Base-by-base conservation (phyloP, 2,113 vertebrate genomes). In the Catharus bicknelli region DNA sequence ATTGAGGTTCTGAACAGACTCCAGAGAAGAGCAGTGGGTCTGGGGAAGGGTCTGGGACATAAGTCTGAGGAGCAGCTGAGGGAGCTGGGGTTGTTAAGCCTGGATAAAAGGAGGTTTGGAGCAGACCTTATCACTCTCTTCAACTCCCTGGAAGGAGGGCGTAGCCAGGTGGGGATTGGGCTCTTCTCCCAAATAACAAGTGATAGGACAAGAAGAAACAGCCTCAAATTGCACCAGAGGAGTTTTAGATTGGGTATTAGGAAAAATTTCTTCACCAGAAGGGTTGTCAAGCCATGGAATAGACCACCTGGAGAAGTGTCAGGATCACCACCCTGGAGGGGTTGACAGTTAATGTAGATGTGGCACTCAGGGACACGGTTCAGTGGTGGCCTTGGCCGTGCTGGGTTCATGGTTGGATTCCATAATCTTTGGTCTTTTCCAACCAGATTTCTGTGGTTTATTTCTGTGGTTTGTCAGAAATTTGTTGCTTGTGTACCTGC, bases 301-400 rank as follows among this genome's bases (percentile, higher is more conserved):
- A 27, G 30, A 42, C 17, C 58, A 14, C 58, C 17, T 2, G 0
- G 42, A 34, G 34, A 18, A 34, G 75, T 48, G 34, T 26, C 26
- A 20, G 55, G n/a, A 20, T 87, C 30, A 18, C 30, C 30, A 26
- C 75, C 48, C 42, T 50, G 66, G 50, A 34, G 32, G 7, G n/a
- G 17, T 2, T 81, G 54, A 23, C 45, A n/a, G 0, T 22, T 7
- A 5, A 10, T 0, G 1, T 6, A 12, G 53, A 7, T 34, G 51
- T 58, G 61, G 19, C 43, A 13, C 19, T 51, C 19, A 9, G 45
- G 45, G 27, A 45, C 8, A 1, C 7, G 38, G 36, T 19, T 40
- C 61, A 53, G n/a, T n/a, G 38, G 3, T 67, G 59, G 32, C 22
- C 59, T 50, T 58, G 32, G 36, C 58, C 23, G 32, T 88, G 26